Percentiles rank a stretch among this genome's conserved stretches.
phyloP scores from a whole-genome alignment of 2,113 vertebrate genomes.

The Canis aureus region DNA sequence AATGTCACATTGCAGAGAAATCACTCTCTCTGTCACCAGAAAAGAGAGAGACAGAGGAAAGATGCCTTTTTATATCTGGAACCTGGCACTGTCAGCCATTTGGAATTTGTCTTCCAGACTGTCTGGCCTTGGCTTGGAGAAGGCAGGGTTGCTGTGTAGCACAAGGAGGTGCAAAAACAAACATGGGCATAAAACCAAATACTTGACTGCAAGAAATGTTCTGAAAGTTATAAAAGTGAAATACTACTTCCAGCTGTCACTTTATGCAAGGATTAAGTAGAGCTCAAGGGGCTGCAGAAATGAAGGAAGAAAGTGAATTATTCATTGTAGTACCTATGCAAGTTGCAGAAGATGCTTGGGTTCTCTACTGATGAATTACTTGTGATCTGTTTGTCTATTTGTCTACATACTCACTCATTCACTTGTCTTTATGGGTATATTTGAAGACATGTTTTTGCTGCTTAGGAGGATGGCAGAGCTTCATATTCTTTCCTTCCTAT shows the following conservation, averaged over 20 bases:
- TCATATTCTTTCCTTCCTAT: neutral
- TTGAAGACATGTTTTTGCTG: neutral
- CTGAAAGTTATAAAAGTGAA: constrained; percentile 77
- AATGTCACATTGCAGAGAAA: constrained; percentile 67
- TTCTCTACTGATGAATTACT: neutral
- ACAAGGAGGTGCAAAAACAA: constrained; percentile 71
- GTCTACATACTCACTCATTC: neutral
- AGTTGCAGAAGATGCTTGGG: neutral
- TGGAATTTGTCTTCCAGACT: constrained; percentile 63
- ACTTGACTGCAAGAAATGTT: constrained; percentile 66
- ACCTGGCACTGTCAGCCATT: constrained; percentile 60
- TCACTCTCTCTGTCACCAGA: constrained; percentile 37
- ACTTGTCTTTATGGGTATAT: neutral
- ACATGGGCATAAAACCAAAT: constrained; percentile 68
- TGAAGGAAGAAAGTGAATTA: constrained; percentile 22
- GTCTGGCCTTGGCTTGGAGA: constrained; percentile 66
- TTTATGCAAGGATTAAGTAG: neutral
- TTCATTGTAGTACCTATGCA: neutral
- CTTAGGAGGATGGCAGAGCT: neutral
- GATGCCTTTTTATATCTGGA: constrained; percentile 63
- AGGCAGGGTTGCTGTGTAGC: constrained; percentile 67
- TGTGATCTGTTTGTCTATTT: neutral
- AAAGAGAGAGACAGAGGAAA: constrained; percentile 6
- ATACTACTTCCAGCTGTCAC: constrained; percentile 69
- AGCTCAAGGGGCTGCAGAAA: neutral